Evolutionary conservation across 2,113 vertebrate genomes (phyloP), one percentile per base, ranked within the genome.

Genomic region (Geococcyx californianus): DNA sequence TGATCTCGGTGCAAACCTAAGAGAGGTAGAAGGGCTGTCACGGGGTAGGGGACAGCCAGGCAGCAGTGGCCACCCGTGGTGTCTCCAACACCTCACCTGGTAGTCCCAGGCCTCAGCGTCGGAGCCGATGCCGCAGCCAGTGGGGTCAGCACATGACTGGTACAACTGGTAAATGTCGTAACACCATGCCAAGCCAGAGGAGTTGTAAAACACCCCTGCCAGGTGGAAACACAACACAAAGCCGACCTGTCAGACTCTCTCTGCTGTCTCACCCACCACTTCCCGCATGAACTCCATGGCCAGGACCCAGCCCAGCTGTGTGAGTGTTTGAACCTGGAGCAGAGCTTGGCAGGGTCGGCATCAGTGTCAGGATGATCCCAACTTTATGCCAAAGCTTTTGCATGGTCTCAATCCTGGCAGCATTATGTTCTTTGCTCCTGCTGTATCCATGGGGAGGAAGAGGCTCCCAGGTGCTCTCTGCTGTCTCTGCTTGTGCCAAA

Each of bases 21-120:
- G 89, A 78, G 21, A 78, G 28, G 33, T 25, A 8, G 10, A 36
- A 64, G 38, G 82, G 26, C 6, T 34, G 56, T 33, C 54, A 36
- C 0, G 10, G 19, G 34, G 28, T 1, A 0, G 11, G 16, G 17
- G 13, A 11, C 23, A n/a, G 29, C 47, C 45, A 21, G 40, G 54
- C 36, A 82, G 58, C 44, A 44, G 47, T 42, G 68, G 44, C 34
- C 60, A 42, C 17, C 52, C 38, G 8, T 2, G n/a, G 26, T 47
- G 38, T 29, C 11, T 36, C 38, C 13, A 40, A 6, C 6, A 4
- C 16, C 6, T 23, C 89, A 99, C 99, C 99, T 99, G 99, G 89
- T 99, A 99, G 97, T 99, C 99, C 99, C 99, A 99, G 34, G 99
- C 99, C 89, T 98, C 60, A 7, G 99, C 98, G 3, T 98, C 28